A percentile compares a stretch with the other conserved stretches of the same genome.
Evolutionary conservation across 2,113 vertebrate species (phyloP).

Genomic region (Porphyrio hochstetteri): DNA sequence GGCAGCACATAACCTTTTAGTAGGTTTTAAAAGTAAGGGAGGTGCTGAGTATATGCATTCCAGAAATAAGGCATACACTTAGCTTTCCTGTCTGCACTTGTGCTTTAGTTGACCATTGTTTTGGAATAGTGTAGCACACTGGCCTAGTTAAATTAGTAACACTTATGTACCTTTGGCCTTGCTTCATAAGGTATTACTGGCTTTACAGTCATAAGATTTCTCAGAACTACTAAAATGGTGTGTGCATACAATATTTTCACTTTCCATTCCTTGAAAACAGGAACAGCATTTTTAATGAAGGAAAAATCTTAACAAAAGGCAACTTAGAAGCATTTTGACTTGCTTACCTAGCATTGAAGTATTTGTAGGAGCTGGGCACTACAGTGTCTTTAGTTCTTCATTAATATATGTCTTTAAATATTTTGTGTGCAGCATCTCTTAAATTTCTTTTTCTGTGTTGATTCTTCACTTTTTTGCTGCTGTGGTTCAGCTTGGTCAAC

Average conservation of each 20-base stretch:
- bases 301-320: not conserved
- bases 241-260: not conserved
- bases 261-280: slow-evolving; percentile 5
- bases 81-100: not conserved
- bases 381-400: not conserved
- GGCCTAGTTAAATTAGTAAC: not conserved
- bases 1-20: not conserved
- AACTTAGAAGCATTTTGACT: not conserved
- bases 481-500: not conserved
- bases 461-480: not conserved
- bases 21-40: not conserved
- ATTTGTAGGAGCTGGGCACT: not conserved
- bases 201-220: not conserved
- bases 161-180: not conserved
- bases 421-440: not conserved
- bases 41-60: not conserved
- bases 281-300: not conserved
- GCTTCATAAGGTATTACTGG: not conserved
- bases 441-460: not conserved
- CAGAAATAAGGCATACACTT: not conserved
- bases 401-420: not conserved
- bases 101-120: not conserved
- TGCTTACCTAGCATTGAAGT: not conserved
- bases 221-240: not conserved
- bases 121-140: not conserved